Conservation (phyloP, 2,113 vertebrate species). For the Solenodon paradoxus region DNA sequence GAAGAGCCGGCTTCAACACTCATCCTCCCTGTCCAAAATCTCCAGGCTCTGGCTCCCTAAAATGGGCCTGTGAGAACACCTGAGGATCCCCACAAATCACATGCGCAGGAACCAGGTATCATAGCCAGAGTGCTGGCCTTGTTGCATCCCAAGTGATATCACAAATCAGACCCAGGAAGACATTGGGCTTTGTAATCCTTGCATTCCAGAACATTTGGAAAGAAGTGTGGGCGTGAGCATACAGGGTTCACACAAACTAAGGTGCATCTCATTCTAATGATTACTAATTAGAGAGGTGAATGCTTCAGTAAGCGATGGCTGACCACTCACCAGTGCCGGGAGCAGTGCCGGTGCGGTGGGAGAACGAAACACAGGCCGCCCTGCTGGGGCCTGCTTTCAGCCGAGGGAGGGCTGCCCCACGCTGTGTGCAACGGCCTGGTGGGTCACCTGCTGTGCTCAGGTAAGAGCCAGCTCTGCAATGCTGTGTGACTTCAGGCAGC, state of each 20-base stretch:
- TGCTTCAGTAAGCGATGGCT: background rate
- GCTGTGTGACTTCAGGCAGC: background rate
- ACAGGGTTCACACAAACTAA: background rate
- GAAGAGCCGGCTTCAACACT: background rate
- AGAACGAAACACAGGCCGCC: too few relatives aligned
- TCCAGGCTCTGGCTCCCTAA: background rate
- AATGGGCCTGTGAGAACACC: rapidly evolving
- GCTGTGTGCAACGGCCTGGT: too few relatives aligned
- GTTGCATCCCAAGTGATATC: background rate
- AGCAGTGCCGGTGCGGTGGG: rapidly evolving
- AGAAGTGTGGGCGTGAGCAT: background rate
- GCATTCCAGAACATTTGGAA: background rate
- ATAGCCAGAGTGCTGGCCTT: background rate
- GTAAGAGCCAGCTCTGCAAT: background rate
- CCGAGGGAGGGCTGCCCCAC: background rate
- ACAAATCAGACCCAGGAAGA: background rate
- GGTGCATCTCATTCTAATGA: too few relatives aligned
- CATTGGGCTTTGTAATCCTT: background rate
- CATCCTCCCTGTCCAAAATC: background rate
- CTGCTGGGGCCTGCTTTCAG: background rate
- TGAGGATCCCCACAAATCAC: too few relatives aligned
- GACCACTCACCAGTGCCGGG: rapidly evolving
- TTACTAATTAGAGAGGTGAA: background rate
- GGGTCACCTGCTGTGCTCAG: too few relatives aligned
- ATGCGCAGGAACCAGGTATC: background rate